phyloP scores from a whole-genome alignment of 2,888 invertebrate species.

The Lithosia quadra region DNA sequence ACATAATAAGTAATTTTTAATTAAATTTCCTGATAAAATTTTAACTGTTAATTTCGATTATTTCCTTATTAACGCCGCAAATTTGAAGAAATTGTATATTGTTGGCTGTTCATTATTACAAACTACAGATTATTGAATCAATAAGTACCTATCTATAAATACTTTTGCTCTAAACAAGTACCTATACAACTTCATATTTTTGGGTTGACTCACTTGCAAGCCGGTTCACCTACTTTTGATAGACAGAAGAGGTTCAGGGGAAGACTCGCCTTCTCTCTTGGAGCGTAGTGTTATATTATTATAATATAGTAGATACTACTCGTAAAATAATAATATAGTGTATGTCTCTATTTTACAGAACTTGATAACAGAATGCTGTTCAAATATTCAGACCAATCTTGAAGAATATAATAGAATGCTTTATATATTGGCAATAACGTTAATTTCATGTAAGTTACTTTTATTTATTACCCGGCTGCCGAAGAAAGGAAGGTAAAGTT shows the following conservation, averaged over 20 bases:
- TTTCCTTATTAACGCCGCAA: neutral
- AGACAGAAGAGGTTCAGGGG: too few species aligned
- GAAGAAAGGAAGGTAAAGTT: too few species aligned
- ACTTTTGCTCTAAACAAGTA: neutral
- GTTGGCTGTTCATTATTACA: neutral
- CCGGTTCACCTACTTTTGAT: too few species aligned
- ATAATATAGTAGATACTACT: too few species aligned
- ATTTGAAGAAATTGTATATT: neutral
- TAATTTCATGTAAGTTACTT: slow-evolving; percentile 6
- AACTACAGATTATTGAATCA: neutral
- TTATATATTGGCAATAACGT: neutral
- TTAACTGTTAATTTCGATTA: neutral
- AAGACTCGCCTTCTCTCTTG: too few species aligned
- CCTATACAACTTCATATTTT: too few species aligned
- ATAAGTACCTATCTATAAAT: neutral
- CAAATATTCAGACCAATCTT: neutral
- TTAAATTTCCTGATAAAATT: slow-evolving; percentile 1
- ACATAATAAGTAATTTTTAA: too few species aligned
- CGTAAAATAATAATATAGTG: neutral
- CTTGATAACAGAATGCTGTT: neutral
- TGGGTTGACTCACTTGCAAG: too few species aligned
- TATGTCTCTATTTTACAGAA: neutral
- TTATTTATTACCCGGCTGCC: too few species aligned
- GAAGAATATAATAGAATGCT: neutral
- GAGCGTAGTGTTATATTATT: too few species aligned